Conservation (phyloP, 2,888 invertebrate genomes). For the Baronia brevicornis region DNA sequence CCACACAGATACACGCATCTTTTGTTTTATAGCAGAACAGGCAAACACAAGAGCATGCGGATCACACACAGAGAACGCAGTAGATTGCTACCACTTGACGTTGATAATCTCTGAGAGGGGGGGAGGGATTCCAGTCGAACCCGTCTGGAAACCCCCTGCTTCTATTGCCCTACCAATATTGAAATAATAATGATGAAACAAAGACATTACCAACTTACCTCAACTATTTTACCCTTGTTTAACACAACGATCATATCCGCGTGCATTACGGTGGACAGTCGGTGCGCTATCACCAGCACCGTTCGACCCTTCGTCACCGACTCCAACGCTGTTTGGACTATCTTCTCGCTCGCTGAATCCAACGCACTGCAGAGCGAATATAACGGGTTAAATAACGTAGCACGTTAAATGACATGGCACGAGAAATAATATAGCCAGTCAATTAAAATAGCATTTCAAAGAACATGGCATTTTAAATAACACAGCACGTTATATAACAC, state of each 20-base stretch:
- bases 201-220: conserved; percentile 72
- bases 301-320: conserved; percentile 89
- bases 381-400: too few species aligned
- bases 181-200: background rate
- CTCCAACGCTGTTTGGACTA: conserved; percentile 93
- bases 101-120: too few species aligned
- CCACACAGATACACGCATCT: too few species aligned
- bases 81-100: too few species aligned
- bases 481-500: too few species aligned
- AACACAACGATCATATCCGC: conserved; percentile 95
- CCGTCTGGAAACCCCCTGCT: background rate
- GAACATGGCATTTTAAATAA: too few species aligned
- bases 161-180: background rate
- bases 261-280: conserved; percentile 92
- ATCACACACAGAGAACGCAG: too few species aligned
- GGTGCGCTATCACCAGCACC: conserved; percentile 95
- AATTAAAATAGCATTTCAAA: too few species aligned
- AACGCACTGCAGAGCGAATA: conserved; percentile 81
- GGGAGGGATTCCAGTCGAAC: background rate
- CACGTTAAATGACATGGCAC: too few species aligned
- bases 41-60: too few species aligned
- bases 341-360: conserved; percentile 93
- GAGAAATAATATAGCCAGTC: too few species aligned
- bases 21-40: too few species aligned
- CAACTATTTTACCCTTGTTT: conserved; percentile 87